Conservation (phyloP, 2,888 invertebrate species). For the Volucella inflata region DNA sequence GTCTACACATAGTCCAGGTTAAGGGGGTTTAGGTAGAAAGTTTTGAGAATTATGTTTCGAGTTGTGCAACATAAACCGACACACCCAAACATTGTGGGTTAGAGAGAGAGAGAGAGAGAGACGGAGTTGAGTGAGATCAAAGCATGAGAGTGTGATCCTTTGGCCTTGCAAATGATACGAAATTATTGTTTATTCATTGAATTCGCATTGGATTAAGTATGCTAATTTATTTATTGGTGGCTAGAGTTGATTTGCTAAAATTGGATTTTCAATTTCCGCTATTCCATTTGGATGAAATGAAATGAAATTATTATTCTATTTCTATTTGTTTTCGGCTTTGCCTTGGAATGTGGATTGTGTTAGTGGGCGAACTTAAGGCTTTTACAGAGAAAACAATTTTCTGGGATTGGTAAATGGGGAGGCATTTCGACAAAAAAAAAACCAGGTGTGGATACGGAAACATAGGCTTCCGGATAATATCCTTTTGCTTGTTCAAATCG, state of each 20-base stretch:
- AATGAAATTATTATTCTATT: conserved; percentile 4
- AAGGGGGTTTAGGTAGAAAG: background rate
- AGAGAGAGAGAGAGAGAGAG: too few species aligned
- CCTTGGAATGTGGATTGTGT: too few species aligned
- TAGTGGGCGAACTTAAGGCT: too few species aligned
- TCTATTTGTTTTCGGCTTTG: too few species aligned
- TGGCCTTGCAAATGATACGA: conserved; percentile 36
- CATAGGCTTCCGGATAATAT: too few species aligned
- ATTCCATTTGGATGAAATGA: background rate
- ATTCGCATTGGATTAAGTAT: conserved; percentile 38
- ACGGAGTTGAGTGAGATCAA: conserved; percentile 28
- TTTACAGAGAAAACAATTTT: too few species aligned
- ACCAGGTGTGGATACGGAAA: too few species aligned
- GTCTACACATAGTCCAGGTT: background rate
- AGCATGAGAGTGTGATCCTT: conserved; percentile 19
- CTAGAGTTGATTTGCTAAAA: conserved; percentile 19
- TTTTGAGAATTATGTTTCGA: conserved; percentile 36
- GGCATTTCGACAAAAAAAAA: too few species aligned
- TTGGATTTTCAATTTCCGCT: conserved; percentile 15
- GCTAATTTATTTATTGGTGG: conserved; percentile 44
- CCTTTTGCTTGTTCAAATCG: too few species aligned
- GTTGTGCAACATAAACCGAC: conserved; percentile 14
- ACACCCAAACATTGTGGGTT: too few species aligned
- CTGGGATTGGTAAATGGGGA: too few species aligned
- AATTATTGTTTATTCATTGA: conserved; percentile 53